Evolutionary conservation across 2,113 vertebrate genomes (phyloP), one percentile per base, ranked within the genome.

Genomic region (Argyrosomus japonicus): DNA sequence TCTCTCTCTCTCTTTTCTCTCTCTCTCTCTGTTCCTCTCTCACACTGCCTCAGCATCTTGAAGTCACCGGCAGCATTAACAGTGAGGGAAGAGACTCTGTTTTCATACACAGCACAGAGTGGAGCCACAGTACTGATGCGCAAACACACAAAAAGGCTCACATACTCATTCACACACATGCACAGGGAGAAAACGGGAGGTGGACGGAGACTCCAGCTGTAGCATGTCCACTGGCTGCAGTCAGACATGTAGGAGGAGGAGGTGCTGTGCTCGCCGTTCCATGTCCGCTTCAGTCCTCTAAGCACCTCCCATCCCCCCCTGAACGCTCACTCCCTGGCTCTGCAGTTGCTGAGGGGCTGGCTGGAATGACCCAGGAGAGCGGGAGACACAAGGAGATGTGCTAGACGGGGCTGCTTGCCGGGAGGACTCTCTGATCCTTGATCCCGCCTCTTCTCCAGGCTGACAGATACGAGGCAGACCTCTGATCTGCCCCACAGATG

Each of bases 351-450:
- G 79, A 89, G 91, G 92, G 91, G 91, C 93, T 88, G 89, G 90
- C 87, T 93, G 94, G 92, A 93, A 92, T 95, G 95, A 95, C 94
- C 94, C 81, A 76, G 88, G 90, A 84, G 90, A 94, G 85, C 56
- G 68, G 91, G 85, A 91, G 90, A 88, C 87, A 91, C 85, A 81
- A 76, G 92, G 85, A 92, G 91, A 93, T 90, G 92, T 69, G 75
- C 81, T 84, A 90, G 87, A 91, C 79, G 56, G 80, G 85, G 82
- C 85, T 89, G 91, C 84, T 70, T 21, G 73, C 84, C 21, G 72
- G 90, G 88, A 94, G 91, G 90, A 91, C 87, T 86, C 87, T 83
- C 84, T 91, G 86, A 88, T 88, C 79, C 83, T 71, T 88, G 82
- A 87, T 85, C 85, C 87, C 64, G 75, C 83, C 86, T 88, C 77